Base-by-base conservation (phyloP, 2,113 vertebrate species). In the Phylloscopus whistleri region DNA sequence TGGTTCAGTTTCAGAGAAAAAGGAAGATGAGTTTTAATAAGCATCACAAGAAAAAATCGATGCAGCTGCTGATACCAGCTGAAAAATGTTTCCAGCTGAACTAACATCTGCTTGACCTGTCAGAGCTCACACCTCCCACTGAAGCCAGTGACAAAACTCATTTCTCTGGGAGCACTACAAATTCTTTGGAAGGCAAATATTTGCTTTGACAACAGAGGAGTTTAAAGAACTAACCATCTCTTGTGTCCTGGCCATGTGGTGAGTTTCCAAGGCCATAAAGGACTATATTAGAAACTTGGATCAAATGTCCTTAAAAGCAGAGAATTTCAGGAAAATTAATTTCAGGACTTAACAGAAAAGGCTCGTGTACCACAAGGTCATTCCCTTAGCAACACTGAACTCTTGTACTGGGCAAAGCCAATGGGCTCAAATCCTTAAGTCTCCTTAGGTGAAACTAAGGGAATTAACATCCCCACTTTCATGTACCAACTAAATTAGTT, bases 1-100 rank as follows among this genome's bases (percentile, higher is more conserved):
- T 35, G 23, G 43, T 68, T 87, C 33, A 41, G 28, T 43, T 66
- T 73, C 70, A 73, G 37, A 23, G 27, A 35, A 66, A 49, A 81
- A 68, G 59, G 30, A 76, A 94, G 52, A 63, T 6, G 16, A 87
- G n/a, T 10, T 27, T 33, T 78, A 35, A 74, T 33, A 68, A 28
- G 20, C 19, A 72, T 44, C 69, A 73, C 33, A 89, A 70, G 17
- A 76, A 89, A 92, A 93, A 72, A 31, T 7, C 1, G 1, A 87
- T 22, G 58, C 53, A 95, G 76, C 43, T 84, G 67, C 74, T 82
- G 58, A 89, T 11, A 5, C 13, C 76, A 89, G 63, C 48, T 91
- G 43, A 87, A 90, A 91, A 76, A 67, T 19, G 10, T 53, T 94
- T 83, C 87, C 87, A 95, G 87, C 58, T 96, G 94, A 93, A 79